Evolutionary conservation across 1,140 invertebrate species (phyloP).

Genomic region (Heliothis virescens): DNA sequence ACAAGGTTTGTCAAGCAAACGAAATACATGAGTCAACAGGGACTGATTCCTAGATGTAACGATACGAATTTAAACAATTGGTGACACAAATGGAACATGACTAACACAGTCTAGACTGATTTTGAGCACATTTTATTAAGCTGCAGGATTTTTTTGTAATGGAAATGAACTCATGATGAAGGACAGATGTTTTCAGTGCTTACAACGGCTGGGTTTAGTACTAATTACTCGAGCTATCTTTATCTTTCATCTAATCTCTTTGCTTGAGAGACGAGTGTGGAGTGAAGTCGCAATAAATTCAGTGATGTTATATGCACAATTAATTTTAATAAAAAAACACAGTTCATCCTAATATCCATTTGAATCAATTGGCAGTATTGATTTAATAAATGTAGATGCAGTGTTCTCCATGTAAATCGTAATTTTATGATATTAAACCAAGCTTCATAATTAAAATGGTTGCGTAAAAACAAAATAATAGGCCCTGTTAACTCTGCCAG

Average conservation of each 20-base stretch:
- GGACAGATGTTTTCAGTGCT: not conserved
- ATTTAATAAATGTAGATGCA: not conserved
- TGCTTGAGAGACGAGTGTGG: not conserved
- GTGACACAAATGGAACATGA: slow-evolving; percentile 31
- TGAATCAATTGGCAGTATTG: too few species aligned
- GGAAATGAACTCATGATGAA: not conserved
- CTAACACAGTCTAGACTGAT: slow-evolving; percentile 38
- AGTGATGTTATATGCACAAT: not conserved
- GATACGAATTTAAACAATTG: slow-evolving; percentile 28
- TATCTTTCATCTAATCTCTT: not conserved
- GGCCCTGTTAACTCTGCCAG: not conserved
- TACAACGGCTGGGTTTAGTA: not conserved
- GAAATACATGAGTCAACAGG: slow-evolving; percentile 6
- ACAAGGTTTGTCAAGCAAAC: not conserved
- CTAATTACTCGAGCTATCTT: not conserved
- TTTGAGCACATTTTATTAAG: slow-evolving; percentile 7
- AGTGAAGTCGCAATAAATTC: not conserved
- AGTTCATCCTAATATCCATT: not conserved
- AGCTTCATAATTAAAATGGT: not conserved
- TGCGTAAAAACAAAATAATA: not conserved
- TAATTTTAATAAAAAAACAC: not conserved
- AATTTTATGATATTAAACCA: not conserved
- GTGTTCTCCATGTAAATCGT: not conserved
- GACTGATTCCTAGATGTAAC: slow-evolving; percentile 39
- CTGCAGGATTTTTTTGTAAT: not conserved